These are phyloP conservation scores for Datnioides undecimradiatus DNA, from an alignment of 2,113 vertebrate genomes.

Conservation along the genomic window DNA sequence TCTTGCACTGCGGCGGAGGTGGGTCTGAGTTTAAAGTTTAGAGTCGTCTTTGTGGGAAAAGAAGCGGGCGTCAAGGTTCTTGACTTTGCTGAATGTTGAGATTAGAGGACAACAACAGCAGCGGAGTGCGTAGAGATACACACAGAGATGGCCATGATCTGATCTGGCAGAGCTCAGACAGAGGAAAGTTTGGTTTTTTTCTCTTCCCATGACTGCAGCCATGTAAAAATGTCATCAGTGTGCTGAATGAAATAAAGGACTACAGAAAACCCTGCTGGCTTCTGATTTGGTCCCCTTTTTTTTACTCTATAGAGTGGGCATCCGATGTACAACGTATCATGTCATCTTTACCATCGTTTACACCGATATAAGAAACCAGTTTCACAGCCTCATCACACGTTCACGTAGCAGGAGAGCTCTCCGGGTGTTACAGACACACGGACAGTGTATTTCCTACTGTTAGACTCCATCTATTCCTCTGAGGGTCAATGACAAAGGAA, in stretches of 20 bases:
- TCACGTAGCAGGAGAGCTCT: neutral
- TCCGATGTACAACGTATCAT: neutral
- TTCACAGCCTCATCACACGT: neutral
- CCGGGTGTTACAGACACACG: neutral
- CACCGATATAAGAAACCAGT: neutral
- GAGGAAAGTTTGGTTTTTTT: neutral
- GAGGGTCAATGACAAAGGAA: slow-evolving; percentile 32
- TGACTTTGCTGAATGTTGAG: slow-evolving; percentile 76
- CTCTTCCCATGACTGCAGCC: neutral
- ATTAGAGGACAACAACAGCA: slow-evolving; percentile 64
- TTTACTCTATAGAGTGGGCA: neutral
- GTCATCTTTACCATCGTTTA: neutral
- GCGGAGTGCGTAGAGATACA: slow-evolving; percentile 63
- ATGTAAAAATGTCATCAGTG: slow-evolving; percentile 35
- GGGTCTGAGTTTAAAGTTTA: slow-evolving; percentile 51
- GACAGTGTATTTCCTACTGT: neutral
- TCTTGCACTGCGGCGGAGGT: slow-evolving; percentile 28
- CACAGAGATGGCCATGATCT: slow-evolving; percentile 33
- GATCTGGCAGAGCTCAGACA: slow-evolving; percentile 31
- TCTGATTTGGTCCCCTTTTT: slow-evolving; percentile 18
- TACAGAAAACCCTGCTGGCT: slow-evolving; percentile 14
- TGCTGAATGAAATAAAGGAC: slow-evolving; percentile 61
- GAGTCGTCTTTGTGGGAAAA: slow-evolving; percentile 50
- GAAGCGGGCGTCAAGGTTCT: slow-evolving; percentile 68
- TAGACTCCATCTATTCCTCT: neutral